Conservation (phyloP, 2,113 vertebrate genomes). For the Actenoides hombroni region DNA sequence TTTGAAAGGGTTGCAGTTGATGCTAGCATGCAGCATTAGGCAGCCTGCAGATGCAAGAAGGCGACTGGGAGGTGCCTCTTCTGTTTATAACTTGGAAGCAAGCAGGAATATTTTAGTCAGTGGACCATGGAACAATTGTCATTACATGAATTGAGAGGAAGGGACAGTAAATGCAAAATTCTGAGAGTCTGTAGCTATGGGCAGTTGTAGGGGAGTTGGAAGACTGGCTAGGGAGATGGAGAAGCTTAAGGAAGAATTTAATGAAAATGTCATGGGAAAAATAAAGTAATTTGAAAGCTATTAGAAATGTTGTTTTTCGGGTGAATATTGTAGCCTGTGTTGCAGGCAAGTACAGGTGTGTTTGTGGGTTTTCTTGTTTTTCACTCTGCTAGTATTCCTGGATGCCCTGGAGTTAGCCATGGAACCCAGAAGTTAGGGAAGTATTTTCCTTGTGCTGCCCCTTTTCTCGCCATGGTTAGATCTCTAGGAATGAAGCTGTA, state of each 20-base stretch:
- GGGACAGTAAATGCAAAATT: background rate
- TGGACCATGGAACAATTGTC: too few relatives aligned
- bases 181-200: background rate
- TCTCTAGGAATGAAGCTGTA: background rate
- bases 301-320: background rate
- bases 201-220: background rate
- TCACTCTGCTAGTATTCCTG: background rate
- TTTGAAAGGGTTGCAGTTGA: background rate
- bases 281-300: background rate
- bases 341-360: background rate
- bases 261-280: background rate
- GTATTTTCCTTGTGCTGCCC: background rate
- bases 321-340: background rate
- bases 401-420: background rate
- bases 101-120: background rate
- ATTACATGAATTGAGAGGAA: background rate
- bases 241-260: background rate
- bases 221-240: background rate
- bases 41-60: background rate
- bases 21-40: background rate
- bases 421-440: background rate
- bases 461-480: background rate
- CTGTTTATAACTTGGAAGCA: background rate
- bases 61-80: background rate
- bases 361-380: background rate